phyloP scores from a whole-genome alignment of 2,797 vertebrate species.

The Poeciliopsis infans region DNA sequence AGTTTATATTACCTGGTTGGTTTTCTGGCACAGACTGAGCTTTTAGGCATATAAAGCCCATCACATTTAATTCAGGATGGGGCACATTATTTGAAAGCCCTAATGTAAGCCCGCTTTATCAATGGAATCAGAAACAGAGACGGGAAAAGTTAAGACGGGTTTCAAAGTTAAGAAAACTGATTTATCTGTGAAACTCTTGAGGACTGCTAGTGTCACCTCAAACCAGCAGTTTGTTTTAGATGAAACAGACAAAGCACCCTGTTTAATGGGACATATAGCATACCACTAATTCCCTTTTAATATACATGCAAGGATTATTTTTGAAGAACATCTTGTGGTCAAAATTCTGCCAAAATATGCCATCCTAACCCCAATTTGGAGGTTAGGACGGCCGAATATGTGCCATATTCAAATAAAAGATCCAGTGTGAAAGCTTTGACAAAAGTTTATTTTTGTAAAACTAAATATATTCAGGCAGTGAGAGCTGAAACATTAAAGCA shows the following conservation, averaged over 20 bases:
- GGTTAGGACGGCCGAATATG: neutral
- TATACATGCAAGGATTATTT: neutral
- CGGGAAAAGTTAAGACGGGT: neutral
- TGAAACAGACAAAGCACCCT: neutral
- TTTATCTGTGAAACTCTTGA: neutral
- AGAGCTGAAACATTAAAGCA: neutral
- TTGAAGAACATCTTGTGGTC: neutral
- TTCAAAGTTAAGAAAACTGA: neutral
- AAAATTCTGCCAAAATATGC: neutral
- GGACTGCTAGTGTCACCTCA: neutral
- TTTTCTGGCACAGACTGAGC: neutral
- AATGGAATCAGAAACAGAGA: neutral
- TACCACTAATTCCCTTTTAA: neutral
- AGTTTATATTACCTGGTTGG: neutral
- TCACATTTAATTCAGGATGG: neutral
- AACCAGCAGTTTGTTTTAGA: neutral
- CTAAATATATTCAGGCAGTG: neutral
- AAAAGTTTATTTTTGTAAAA: neutral
- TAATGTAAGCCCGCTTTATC: neutral
- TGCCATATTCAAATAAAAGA: neutral
- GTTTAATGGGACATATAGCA: neutral
- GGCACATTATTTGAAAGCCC: neutral
- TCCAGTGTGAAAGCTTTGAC: neutral
- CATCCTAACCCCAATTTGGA: neutral
- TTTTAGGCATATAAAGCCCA: neutral